Evolutionary conservation across 2,888 invertebrate genomes (phyloP).

Genomic region (Ophion slaviceki): DNA sequence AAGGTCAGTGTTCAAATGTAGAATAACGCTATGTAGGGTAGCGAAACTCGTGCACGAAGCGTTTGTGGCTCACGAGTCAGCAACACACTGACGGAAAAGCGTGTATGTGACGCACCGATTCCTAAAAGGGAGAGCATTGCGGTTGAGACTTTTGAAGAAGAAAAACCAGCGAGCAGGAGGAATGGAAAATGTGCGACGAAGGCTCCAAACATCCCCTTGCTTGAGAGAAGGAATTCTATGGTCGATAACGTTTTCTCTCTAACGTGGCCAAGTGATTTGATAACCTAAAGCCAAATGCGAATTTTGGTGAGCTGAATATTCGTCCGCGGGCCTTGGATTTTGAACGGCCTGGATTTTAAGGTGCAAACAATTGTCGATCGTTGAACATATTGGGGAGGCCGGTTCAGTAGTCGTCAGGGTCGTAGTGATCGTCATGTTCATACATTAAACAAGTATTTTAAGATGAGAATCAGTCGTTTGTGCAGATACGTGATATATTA

Average conservation of each 20-base stretch:
- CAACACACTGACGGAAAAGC: constrained; percentile 52
- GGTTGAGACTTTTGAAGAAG: constrained; percentile 16
- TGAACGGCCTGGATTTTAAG: too few species aligned
- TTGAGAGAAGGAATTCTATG: constrained; percentile 48
- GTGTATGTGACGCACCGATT: constrained; percentile 51
- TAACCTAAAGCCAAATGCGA: constrained; percentile 57
- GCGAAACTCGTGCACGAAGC: background rate
- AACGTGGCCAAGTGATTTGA: constrained; percentile 31
- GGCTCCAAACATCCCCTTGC: constrained; percentile 31
- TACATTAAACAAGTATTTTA: too few species aligned
- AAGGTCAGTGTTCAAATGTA: background rate
- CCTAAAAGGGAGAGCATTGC: constrained; percentile 31
- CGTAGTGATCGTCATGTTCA: too few species aligned
- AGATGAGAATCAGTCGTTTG: too few species aligned
- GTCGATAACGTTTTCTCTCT: constrained; percentile 34
- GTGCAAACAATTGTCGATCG: too few species aligned
- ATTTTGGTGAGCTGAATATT: constrained; percentile 3
- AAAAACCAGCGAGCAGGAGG: background rate
- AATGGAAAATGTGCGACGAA: background rate
- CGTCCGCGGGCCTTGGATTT: too few species aligned
- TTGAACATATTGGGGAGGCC: too few species aligned
- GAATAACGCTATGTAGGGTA: background rate
- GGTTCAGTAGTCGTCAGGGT: too few species aligned
- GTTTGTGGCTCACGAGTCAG: constrained; percentile 28
- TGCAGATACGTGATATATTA: too few species aligned